Evolutionary conservation across 2,888 invertebrate species (phyloP), one percentile per base, ranked within the genome.

Genomic region (Acrobasis suavella): DNA sequence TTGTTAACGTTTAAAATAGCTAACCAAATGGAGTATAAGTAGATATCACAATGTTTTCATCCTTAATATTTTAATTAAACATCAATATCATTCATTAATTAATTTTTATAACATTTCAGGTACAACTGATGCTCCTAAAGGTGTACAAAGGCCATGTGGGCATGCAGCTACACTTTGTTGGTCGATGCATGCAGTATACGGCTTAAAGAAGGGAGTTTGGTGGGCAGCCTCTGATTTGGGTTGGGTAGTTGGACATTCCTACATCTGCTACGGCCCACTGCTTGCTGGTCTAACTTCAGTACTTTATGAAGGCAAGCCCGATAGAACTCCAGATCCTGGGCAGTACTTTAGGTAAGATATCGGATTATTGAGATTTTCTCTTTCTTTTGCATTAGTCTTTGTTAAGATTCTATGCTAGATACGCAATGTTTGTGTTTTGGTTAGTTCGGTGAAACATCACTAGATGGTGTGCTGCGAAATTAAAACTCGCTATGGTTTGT

Each of bases 231-330:
- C 98, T 50, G 96, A 96, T 77, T 93, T 96, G 61, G 97, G 97
- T 12, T 97, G 97, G 97, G 98, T 98, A 0, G 98, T 98, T 0
- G 98, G 98, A 0, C 98, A 98, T 80, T 98, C 98, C 0, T 98
- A 98, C 83, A 98, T 98, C 72, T 97, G 97, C 83, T 98, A 98
- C 74, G 98, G 96, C 0, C 98, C 98, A 0, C 89, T 98, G 6
- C 87, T 97, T 0, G 95, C 95, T 69, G 97, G 98, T 0, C 92
- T 95, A 52, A 98, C 98, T 0, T 96, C 96, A 59, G 93, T 97
- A 17, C 94, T 97, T 91, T 97, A 96, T 77, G 97, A 98, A 86
- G 98, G 98, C 2, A 98, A 98, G 81, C 98, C 98, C 0, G 98
- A 98, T 73, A 95, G 98, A 66, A 98, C 98, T 0, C 98, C 98